Evolutionary conservation across 2,113 vertebrate genomes (phyloP).

Genomic region (Pelecanus crispus): DNA sequence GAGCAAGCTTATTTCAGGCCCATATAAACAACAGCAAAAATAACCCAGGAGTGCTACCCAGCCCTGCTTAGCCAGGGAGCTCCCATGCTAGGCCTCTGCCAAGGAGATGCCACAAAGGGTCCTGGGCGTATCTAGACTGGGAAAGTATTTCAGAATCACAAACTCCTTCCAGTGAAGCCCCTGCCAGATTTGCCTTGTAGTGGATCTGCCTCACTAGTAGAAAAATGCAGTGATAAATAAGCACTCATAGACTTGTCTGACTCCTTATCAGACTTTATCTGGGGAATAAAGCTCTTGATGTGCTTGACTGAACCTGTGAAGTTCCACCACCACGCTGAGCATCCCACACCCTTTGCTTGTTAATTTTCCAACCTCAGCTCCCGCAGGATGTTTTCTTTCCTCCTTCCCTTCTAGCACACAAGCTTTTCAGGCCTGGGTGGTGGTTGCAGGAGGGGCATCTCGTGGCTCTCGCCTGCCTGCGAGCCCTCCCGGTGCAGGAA

Average conservation of each 20-base stretch:
- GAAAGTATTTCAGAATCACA: not conserved
- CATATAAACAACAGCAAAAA: not conserved
- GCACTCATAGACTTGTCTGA: not conserved
- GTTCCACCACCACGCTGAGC: not conserved
- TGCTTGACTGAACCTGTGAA: not conserved
- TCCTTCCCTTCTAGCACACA: not conserved
- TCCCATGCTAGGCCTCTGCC: not conserved
- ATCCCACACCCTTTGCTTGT: not conserved
- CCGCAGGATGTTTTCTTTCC: not conserved
- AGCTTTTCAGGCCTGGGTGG: not conserved
- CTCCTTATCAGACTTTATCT: not conserved
- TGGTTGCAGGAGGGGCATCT: not conserved
- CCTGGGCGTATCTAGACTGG: not conserved
- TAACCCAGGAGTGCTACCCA: not conserved
- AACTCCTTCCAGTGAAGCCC: not conserved
- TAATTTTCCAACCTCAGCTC: not conserved
- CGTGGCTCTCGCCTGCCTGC: not conserved
- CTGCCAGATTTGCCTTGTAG: not conserved
- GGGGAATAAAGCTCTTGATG: not conserved
- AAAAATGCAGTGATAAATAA: not conserved
- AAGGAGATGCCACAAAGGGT: not conserved
- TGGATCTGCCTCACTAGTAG: not conserved
- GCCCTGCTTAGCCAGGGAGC: not conserved
- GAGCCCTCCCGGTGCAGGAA: not conserved
- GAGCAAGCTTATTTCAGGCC: not conserved